These are phyloP conservation scores for Tethea ocularis DNA, from an alignment of 2,888 invertebrate species.

Conservation along the genomic window DNA sequence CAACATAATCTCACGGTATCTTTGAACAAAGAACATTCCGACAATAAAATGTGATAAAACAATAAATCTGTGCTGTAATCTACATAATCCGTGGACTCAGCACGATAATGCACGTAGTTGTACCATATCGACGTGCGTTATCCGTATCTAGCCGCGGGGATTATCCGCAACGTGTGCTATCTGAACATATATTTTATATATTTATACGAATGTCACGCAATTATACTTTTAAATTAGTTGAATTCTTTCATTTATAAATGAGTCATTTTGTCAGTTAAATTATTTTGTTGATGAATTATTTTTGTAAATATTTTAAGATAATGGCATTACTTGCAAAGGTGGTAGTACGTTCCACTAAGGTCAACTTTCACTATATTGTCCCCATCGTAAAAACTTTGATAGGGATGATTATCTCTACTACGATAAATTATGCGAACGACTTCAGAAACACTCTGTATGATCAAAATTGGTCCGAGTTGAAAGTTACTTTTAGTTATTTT, in stretches of 20 bases:
- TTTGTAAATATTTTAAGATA: too few relatives aligned
- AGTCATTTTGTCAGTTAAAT: neutral
- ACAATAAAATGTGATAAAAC: constrained; percentile 57
- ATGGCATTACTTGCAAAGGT: too few relatives aligned
- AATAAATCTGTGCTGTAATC: constrained; percentile 71
- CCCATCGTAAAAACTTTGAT: too few relatives aligned
- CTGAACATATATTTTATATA: constrained; percentile 25
- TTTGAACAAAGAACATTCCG: constrained; percentile 56
- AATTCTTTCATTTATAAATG: neutral
- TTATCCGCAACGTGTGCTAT: constrained; percentile 54
- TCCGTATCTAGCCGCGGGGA: constrained; percentile 46
- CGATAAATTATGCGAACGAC: too few relatives aligned
- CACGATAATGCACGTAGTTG: constrained; percentile 61
- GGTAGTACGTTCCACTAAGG: too few relatives aligned
- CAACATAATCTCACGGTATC: constrained; percentile 32
- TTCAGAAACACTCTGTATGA: too few relatives aligned
- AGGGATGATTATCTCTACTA: too few relatives aligned
- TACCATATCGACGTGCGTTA: constrained; percentile 45
- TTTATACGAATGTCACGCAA: constrained; percentile 43
- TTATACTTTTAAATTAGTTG: neutral
- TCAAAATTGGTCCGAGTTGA: too few relatives aligned
- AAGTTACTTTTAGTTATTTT: neutral
- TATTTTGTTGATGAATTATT: neutral
- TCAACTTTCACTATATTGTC: too few relatives aligned
- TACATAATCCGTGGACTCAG: constrained; percentile 57